Evolutionary conservation across 2,888 invertebrate species (phyloP), one percentile per base, ranked within the genome.

Genomic region (Automeris io): DNA sequence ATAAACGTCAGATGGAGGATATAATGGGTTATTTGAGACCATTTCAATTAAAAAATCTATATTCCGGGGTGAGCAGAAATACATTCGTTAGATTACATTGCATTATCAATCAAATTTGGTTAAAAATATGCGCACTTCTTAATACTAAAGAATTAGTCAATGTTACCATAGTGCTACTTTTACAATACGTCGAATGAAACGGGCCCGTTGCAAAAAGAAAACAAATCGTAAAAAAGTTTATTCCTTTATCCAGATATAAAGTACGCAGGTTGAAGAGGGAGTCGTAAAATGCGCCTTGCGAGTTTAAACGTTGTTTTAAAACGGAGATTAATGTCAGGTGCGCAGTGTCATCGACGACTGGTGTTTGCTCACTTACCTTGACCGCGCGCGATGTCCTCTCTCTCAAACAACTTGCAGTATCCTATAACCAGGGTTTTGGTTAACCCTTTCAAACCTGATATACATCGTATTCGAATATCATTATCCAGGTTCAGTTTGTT

Each of bases 331-430:
- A 71, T 69, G 67, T 70, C 55, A 65, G 65, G 64, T 67, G 65
- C 57, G 55, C 61, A 55, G 70, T 74, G 70, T 73, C 74, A 76
- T 72, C 70, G 66, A 54, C 63, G 64, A 61, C 70, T 61, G 63
- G 70, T 67, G 68, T 63, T 60, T 63, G 68, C 75, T 73, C 65
- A 77, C 73, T 82, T 66, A 70, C 81, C 82, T 82, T 83, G 82
- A 82, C 82, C 80, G 78, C 71, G 65, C 74, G 53, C 62, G 63
- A 65, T 73, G 75, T 73, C 81, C 78, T 77, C 78, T 79, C 79
- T 76, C 79, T 77, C 64, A 63, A 61, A 61, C 62, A 59, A 59
- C 53, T 57, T 65, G 16, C 16, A 29, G 12, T 26, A 66, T 65
- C 58, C 65, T 66, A 60, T n/a, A n/a, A n/a, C n/a, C 66, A 60